Percentiles rank a stretch among this genome's conserved stretches.
Evolutionary conservation across 2,797 vertebrate genomes (phyloP).

Genomic region (Coccyzus lansbergi): DNA sequence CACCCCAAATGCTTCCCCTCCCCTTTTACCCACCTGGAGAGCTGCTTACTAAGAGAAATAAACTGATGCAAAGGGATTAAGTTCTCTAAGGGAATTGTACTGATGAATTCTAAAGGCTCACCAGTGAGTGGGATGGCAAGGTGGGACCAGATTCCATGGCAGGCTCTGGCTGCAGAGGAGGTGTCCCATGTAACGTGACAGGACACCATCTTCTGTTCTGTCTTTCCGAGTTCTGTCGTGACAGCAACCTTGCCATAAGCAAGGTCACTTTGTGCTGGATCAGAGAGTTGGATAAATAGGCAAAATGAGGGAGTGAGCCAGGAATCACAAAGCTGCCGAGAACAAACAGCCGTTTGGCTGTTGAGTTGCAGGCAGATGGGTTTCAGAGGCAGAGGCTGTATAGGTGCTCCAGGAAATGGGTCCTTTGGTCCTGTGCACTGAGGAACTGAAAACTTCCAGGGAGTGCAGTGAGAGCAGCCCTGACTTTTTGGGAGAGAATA

Average conservation of each 20-base stretch:
- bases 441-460: neutral
- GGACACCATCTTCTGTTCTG: neutral
- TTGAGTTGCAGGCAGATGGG: rapidly evolving
- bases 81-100: neutral
- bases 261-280: neutral
- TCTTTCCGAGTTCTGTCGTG: neutral
- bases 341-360: neutral
- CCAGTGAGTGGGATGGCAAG: neutral
- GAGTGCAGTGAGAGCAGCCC: neutral
- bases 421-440: neutral
- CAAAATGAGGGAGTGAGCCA: neutral
- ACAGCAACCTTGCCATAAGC: neutral
- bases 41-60: neutral
- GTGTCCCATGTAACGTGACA: rapidly evolving
- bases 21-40: neutral
- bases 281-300: neutral
- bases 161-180: neutral
- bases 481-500: neutral
- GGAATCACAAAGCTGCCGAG: neutral
- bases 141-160: neutral
- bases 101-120: neutral
- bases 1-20: rapidly evolving
- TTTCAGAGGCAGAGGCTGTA: neutral
- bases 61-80: neutral
- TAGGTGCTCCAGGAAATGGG: neutral